A percentile compares a stretch with the other conserved stretches of the same genome.
These are phyloP conservation scores for Apodemia hepburni DNA, from an alignment of 2,888 invertebrate species.

Conservation along the genomic window DNA sequence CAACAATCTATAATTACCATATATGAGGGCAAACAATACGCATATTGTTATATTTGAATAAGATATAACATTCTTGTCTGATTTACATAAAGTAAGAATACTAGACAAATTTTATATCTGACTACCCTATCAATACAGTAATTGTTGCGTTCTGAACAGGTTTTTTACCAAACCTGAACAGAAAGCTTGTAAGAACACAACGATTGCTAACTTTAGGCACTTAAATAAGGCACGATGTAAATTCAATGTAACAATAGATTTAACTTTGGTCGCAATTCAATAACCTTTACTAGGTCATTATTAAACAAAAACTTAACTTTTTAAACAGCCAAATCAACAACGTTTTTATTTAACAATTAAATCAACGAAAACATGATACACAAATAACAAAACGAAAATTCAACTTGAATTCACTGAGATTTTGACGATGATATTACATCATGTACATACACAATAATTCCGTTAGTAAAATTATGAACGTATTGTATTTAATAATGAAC, in stretches of 20 bases:
- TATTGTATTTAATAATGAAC: no score
- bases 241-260: constrained; percentile 19
- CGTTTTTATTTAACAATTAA: constrained; percentile 19
- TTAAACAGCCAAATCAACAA: constrained; percentile 36
- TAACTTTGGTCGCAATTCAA: constrained; percentile 16
- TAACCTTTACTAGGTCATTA: constrained; percentile 20
- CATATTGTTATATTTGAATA: background rate
- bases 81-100: constrained; percentile 1
- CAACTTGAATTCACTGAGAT: constrained; percentile 25
- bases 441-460: no score
- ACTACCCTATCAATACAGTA: constrained; percentile 13
- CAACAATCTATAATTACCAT: constrained; percentile 8
- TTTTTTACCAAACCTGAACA: constrained; percentile 13
- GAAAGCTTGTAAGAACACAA: constrained; percentile 17
- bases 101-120: background rate
- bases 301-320: constrained; percentile 32
- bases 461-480: no score
- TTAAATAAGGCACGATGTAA: constrained; percentile 37
- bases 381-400: constrained; percentile 36
- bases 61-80: background rate
- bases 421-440: background rate
- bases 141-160: constrained; percentile 13
- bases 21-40: background rate
- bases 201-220: constrained; percentile 46
- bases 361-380: constrained; percentile 23